Base-by-base conservation (phyloP, 1,140 invertebrate species). In the Bursaphelenchus mucronatus region DNA sequence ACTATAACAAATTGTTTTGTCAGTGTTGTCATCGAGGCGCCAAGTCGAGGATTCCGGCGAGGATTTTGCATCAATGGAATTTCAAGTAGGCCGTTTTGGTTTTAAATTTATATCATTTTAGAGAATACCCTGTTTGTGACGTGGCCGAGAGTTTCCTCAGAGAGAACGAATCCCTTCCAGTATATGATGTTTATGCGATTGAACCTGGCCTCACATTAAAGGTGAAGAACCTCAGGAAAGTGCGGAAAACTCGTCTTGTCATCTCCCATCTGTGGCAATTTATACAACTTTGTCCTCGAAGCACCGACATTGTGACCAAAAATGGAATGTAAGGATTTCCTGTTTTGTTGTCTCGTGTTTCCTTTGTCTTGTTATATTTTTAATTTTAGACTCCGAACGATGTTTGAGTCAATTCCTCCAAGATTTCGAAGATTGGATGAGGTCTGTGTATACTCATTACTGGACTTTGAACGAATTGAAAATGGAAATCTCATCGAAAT, bases 1-100 rank as follows among this genome's bases (percentile, higher is more conserved):
- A 93, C 80, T 83, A 91, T 52, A 90, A 90, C 13, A 87, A 90
- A 74, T 91, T 90, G 82, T 90, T 92, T 82, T 93, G 91, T 80
- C 90, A 90, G 7, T 89, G 89, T 41, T 93, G 91, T 80, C 90
- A 92, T 82, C 87, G 86, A 9, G 89, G 90, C 79, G 86, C 90
- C 72, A 83, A 87, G 54, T 84, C 88, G 6, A 81, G 88, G 56
- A 89, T 92, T 73, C 91, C 91, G 17, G 89, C 87, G 11, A 85
- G 87, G 74, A 88, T 93, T 49, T 82, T 91, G 11, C 84, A 87
- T 64, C 86, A 87, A 74, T 90, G 88, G 88, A 87, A 89, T 78
- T 88, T 90, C 74, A 87, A 78, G 5, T 78, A 77, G 6, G 51
- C 62, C 44, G n/a, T 56, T 50, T 11, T 53, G 45, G 45, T 65